These are phyloP conservation scores for Branchellion lobata DNA, from an alignment of 2,888 invertebrate species.

Conservation along the genomic window DNA sequence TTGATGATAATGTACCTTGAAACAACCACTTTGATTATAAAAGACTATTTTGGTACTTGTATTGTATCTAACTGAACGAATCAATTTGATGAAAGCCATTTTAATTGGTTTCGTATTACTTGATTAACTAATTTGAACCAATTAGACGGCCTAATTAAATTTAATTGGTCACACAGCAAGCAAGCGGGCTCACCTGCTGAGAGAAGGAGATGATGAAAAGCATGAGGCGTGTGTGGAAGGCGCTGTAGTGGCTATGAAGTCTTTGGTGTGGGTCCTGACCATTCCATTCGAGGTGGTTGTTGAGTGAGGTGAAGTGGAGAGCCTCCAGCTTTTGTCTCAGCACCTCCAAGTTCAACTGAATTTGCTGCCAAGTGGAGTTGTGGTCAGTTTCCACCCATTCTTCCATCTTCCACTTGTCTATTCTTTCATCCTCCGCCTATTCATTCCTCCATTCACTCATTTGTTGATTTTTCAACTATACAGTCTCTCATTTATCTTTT, in stretches of 20 bases:
- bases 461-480: too few relatives aligned
- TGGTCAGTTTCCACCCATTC: not conserved
- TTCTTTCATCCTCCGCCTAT: not conserved
- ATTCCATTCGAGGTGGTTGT: not conserved
- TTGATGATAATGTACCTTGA: too few relatives aligned
- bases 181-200: not conserved
- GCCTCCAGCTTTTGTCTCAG: not conserved
- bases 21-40: too few relatives aligned
- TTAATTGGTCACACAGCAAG: not conserved
- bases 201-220: not conserved
- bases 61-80: too few relatives aligned
- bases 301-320: not conserved
- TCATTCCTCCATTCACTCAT: too few relatives aligned
- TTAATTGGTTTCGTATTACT: too few relatives aligned
- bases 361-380: constrained; percentile 6
- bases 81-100: too few relatives aligned
- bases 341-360: not conserved
- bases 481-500: too few relatives aligned
- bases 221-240: not conserved
- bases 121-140: too few relatives aligned
- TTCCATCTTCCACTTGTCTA: not conserved
- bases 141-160: too few relatives aligned
- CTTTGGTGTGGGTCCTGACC: not conserved
- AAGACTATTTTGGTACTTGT: too few relatives aligned
- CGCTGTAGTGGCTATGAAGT: not conserved